Conservation (phyloP, 2,888 invertebrate genomes). For the Mesorhabditis sp. region DNA sequence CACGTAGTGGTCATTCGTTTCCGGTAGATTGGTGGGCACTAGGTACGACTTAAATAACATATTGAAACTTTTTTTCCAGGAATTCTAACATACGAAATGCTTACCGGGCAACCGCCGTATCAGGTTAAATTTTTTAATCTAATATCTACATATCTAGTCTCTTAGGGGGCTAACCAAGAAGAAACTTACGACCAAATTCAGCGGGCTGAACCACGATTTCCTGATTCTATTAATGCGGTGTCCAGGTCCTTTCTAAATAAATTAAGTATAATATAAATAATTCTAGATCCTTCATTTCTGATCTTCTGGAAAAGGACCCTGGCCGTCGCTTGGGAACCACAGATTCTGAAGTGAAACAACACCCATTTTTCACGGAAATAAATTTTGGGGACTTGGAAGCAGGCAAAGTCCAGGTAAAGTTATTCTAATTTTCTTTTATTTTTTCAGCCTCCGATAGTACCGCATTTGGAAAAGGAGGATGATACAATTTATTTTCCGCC, state of each 20-base stretch:
- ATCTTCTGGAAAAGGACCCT: background rate
- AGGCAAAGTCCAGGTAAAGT: constrained; percentile 1
- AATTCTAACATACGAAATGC: background rate
- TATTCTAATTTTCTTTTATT: background rate
- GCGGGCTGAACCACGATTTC: background rate
- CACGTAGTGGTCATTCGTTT: background rate
- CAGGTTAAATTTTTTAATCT: background rate
- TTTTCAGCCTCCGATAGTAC: background rate
- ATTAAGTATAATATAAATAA: background rate
- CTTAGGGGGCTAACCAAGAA: background rate
- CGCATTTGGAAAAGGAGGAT: background rate
- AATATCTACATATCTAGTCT: background rate
- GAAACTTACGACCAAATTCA: background rate
- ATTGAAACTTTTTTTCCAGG: background rate
- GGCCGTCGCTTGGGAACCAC: background rate
- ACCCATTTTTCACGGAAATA: background rate
- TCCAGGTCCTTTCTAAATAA: background rate
- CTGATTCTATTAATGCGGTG: background rate
- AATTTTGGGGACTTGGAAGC: background rate
- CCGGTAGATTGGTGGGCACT: background rate
- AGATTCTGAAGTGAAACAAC: background rate
- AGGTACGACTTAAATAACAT: background rate
- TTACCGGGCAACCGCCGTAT: background rate
- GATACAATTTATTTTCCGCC: background rate
- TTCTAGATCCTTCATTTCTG: background rate